Evolutionary conservation across 2,888 invertebrate species (phyloP).

Genomic region (Acanthopleura granulata): DNA sequence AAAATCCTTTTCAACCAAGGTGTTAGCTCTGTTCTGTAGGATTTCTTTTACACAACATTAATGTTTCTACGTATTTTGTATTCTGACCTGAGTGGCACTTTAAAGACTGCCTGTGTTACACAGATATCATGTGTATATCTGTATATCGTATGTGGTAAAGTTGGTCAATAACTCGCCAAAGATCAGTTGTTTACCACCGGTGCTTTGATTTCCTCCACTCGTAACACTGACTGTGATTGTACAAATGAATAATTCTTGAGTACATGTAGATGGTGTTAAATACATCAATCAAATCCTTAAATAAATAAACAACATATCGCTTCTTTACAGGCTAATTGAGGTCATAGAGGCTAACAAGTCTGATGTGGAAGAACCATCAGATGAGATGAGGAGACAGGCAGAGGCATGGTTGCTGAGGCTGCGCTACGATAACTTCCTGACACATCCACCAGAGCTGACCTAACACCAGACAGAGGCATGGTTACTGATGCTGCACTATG

Average conservation of each 20-base stretch:
- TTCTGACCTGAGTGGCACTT: too few species aligned
- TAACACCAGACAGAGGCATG: conserved; percentile 23
- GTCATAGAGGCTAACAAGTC: conserved; percentile 23
- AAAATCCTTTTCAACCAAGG: too few species aligned
- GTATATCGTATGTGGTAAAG: too few species aligned
- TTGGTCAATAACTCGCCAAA: too few species aligned
- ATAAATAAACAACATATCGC: background rate
- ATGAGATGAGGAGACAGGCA: conserved; percentile 13
- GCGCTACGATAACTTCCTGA: conserved; percentile 24
- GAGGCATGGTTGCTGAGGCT: conserved; percentile 27
- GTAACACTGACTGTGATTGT: background rate
- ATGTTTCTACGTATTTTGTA: too few species aligned
- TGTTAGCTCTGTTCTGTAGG: too few species aligned
- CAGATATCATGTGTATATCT: too few species aligned
- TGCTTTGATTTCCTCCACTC: too few species aligned
- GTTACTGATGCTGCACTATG: conserved; percentile 25
- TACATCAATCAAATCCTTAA: too few species aligned
- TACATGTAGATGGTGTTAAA: background rate
- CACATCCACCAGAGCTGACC: background rate
- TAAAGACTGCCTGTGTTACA: background rate
- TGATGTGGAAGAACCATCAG: conserved; percentile 1
- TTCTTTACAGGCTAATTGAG: conserved; percentile 24
- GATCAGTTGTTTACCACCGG: too few species aligned
- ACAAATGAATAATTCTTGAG: background rate
- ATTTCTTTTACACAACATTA: too few species aligned